Conservation (phyloP, 2,888 invertebrate species). For the Polietes domitor region DNA sequence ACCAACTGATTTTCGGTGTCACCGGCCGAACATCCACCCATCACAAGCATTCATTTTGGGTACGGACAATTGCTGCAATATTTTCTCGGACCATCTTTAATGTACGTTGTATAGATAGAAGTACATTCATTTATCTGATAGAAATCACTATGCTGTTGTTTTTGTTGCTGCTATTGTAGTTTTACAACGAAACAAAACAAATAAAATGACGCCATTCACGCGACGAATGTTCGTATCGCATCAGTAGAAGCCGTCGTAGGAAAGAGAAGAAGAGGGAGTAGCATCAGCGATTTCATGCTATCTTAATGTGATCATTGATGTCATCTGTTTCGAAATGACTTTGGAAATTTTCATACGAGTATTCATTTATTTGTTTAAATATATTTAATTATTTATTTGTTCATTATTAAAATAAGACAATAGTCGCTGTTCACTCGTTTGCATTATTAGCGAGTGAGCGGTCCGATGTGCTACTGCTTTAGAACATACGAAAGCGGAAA, state of each 20-base stretch:
- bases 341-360: background rate
- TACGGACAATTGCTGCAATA: no score
- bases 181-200: slow-evolving; percentile 11
- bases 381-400: no score
- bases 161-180: slow-evolving; percentile 8
- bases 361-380: background rate
- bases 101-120: no score
- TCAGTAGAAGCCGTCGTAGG: background rate
- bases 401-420: background rate
- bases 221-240: slow-evolving; percentile 18
- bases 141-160: background rate
- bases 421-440: background rate
- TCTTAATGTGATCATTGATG: slow-evolving; percentile 24
- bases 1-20: no score
- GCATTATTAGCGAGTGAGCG: background rate
- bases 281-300: background rate
- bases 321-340: slow-evolving; percentile 19
- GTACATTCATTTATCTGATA: background rate
- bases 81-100: no score
- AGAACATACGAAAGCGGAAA: background rate
- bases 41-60: no score
- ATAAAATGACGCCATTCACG: slow-evolving; percentile 59
- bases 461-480: background rate
- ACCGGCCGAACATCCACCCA: no score
- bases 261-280: background rate